phyloP scores from a whole-genome alignment of 2,113 vertebrate species.

The Vulpes lagopus region DNA sequence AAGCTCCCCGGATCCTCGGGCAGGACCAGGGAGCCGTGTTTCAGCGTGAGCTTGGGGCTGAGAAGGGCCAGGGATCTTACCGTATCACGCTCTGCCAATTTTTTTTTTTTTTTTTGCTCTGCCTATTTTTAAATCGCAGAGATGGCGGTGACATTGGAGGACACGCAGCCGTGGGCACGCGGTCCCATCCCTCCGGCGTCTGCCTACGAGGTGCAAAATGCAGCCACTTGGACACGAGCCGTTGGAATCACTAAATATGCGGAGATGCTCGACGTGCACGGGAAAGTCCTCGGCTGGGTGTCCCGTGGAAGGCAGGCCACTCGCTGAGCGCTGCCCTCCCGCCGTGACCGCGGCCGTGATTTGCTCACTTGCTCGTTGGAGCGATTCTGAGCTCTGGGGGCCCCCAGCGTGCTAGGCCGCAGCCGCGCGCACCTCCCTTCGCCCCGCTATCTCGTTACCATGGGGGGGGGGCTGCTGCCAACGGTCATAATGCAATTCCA shows the following conservation, averaged over 20 bases:
- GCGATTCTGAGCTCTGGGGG: not conserved
- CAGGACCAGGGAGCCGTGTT: not conserved
- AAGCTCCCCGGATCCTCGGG: not conserved
- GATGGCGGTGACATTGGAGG: not conserved
- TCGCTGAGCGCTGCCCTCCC: too few relatives aligned
- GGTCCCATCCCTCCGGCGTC: not conserved
- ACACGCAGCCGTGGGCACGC: not conserved
- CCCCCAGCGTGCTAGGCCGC: too few relatives aligned
- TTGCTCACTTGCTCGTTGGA: not conserved
- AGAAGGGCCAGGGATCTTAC: not conserved
- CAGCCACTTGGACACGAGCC: not conserved
- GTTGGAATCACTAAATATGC: not conserved
- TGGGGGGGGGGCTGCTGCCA: not conserved
- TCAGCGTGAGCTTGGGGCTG: not conserved
- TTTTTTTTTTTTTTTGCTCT: not conserved
- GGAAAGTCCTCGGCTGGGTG: not conserved
- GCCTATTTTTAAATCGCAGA: not conserved
- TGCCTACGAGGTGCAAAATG: not conserved
- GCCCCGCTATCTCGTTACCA: not conserved
- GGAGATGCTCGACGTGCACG: not conserved
- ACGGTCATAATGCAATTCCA: not conserved
- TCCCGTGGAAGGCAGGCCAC: not conserved
- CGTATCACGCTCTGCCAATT: not conserved
- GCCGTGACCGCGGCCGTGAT: too few relatives aligned
- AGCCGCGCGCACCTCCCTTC: too few relatives aligned